Evolutionary conservation across 35 echinoderm and acorn worm species (phyloP), one percentile per base, ranked within the genome.

Genomic region (Stichopus chloronotus): DNA sequence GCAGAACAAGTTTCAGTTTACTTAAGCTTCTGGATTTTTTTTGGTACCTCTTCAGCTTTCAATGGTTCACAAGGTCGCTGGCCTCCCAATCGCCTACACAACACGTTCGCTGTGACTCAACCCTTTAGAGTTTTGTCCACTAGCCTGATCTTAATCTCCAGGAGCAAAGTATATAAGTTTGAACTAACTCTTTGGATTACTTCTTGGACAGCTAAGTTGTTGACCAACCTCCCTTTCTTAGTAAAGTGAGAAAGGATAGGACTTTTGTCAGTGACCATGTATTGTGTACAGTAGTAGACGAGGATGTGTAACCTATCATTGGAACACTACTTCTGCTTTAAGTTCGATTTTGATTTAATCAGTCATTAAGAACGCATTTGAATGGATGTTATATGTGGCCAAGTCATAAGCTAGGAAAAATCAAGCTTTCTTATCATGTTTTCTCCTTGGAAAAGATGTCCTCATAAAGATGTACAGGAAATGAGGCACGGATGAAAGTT

Each of bases 1-100:
- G 30, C 8, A 56, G 80, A 83, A 83, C 80, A 83, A 83, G 80
- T 83, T 83, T 16, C 80, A 83, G 80, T 83, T 83, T 83, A 83
- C 53, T 83, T 83, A 83, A 83, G 80, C 80, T 83, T 43, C 80
- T 83, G 80, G 52, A 83, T 55, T 83, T 43, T 43, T 43, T 43
- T 83, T 52, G 55, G 55, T 24, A 55, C 25, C 16, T 83, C 80
- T 83, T 83, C 55, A 83, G 80, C 4, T 56, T 14, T 56, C 52
- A 55, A 55, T 56, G 43, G 55, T 43, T n/a, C 53, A 83, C 80
- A 83, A 83, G 80, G 80, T 55, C 80, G 55, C 25, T 56, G 80
- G 55, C 53, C 8, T 7, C 14, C 55, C 55, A 24, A 17, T 83
- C 80, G 1, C 53, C 55, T 56, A 83, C 30, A 43, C 80, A 55